Base-by-base conservation (phyloP, 1,140 invertebrate genomes). In the Trypoxylus dichotomus region DNA sequence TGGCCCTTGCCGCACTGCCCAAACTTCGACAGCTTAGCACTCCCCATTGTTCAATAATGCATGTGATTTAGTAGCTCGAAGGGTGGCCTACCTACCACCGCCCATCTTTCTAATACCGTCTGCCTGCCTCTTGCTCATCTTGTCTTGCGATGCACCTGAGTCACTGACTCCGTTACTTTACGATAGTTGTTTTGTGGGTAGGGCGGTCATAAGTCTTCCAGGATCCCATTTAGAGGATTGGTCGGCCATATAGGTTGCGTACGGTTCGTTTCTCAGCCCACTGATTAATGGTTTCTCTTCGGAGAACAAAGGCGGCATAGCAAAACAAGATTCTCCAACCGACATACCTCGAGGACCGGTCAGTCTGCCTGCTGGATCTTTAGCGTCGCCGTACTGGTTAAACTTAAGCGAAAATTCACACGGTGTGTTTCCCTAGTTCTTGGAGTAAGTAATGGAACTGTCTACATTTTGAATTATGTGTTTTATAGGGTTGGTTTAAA, bases 31-130 rank as follows among this genome's bases (percentile, higher is more conserved):
- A 80, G 80, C 77, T 80, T 76, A 80, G 79, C 77, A 75, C 76
- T 79, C 79, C 82, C 80, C 78, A 82, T 80, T 82, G 81, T 82
- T 83, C 81, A 81, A 83, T 83, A 82, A 83, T 82, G 79, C 82
- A 83, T 76, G 82, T 83, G 82, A 82, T 82, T 82, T 82, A 82
- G 79, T 80, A 72, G 74, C 78, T 76, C 78, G 80, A 80, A 78
- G 82, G 81, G 79, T 79, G 74, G 79, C 73, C 71, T 80, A 78
- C 76, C 72, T 54, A 77, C 58, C 78, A 76, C 68, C 42, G 32
- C 60, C 73, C 60, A 24, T 27, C 60, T 21, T 24, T 13, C 60
- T 68, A 68, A 54, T 27, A 27, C 24, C 24, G 13, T 24, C n/a
- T 24, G 60, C 60, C 21, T 68, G 47, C 15, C 19, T n/a, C 47